phyloP scores from a whole-genome alignment of 1,140 invertebrate genomes.

The Drosophila asahinai region DNA sequence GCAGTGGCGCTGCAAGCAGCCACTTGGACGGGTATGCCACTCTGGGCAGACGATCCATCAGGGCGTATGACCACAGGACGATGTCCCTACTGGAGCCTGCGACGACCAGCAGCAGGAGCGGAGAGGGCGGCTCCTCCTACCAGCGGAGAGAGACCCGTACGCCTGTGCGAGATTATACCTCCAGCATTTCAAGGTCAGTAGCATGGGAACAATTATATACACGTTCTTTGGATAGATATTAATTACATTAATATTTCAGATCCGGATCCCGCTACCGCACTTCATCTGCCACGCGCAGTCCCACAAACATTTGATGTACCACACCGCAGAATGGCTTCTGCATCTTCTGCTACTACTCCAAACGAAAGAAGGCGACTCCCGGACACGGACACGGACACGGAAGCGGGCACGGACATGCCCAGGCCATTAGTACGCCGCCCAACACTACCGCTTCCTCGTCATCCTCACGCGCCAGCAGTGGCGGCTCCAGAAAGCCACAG shows the following conservation, averaged over 20 bases:
- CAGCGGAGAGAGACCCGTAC: constrained; percentile 68
- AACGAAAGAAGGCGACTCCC: constrained; percentile 56
- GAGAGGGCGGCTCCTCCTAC: constrained; percentile 44
- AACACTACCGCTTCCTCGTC: constrained; percentile 73
- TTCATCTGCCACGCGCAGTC: constrained; percentile 79
- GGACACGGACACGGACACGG: constrained; percentile 1
- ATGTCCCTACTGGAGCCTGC: constrained; percentile 78
- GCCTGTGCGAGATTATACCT: constrained; percentile 72
- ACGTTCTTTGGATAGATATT: too few relatives aligned
- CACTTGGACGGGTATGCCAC: constrained; percentile 80
- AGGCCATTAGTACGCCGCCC: constrained; percentile 44
- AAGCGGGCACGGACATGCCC: constrained; percentile 2
- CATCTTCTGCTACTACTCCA: constrained; percentile 84
- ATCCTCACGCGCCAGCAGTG: constrained; percentile 69
- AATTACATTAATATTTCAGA: constrained; percentile 33
- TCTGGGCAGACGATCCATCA: constrained; percentile 72
- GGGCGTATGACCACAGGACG: constrained; percentile 80
- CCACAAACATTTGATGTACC: constrained; percentile 85
- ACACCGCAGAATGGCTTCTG: constrained; percentile 85
- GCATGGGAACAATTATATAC: background rate
- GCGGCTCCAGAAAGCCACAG: constrained; percentile 50
- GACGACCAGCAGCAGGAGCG: constrained; percentile 39
- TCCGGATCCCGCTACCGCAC: constrained; percentile 79
- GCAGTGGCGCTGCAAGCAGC: constrained; percentile 40
- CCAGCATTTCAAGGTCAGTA: constrained; percentile 75